Evolutionary conservation across 2,113 vertebrate species (phyloP).

Genomic region (Oenanthe melanoleuca): DNA sequence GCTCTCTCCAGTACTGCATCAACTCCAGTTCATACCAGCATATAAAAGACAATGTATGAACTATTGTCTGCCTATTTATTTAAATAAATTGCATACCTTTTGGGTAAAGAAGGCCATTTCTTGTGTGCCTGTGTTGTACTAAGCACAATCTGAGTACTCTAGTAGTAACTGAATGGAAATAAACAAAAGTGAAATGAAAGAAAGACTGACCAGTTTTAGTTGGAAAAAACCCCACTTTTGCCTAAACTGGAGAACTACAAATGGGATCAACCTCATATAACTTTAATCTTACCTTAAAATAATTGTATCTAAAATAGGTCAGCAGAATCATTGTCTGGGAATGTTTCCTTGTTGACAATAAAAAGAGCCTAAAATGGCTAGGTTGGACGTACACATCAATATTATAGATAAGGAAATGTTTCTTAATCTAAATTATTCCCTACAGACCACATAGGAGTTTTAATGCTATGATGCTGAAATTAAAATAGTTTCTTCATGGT

Average conservation of each 20-base stretch:
- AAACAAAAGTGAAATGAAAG: background rate
- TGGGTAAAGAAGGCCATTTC: background rate
- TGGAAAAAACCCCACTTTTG: background rate
- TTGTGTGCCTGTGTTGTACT: background rate
- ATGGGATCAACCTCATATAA: background rate
- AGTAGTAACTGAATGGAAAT: background rate
- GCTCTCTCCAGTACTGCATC: background rate
- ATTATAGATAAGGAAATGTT: background rate
- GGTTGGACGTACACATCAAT: background rate
- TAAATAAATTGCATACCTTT: background rate
- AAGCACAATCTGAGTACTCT: background rate
- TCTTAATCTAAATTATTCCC: background rate
- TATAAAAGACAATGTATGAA: background rate
- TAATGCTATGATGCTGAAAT: background rate
- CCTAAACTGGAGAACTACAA: background rate
- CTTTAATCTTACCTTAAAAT: background rate
- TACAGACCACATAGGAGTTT: background rate
- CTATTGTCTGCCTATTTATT: background rate
- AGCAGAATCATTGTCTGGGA: background rate
- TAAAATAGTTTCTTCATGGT: background rate
- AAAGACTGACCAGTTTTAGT: background rate
- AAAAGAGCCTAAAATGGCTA: background rate
- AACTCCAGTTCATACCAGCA: background rate
- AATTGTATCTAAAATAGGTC: background rate
- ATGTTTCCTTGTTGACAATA: background rate